Evolutionary conservation across 53 echinoderm and acorn worm species (phyloP).

Genomic region (Luidia sarsii): DNA sequence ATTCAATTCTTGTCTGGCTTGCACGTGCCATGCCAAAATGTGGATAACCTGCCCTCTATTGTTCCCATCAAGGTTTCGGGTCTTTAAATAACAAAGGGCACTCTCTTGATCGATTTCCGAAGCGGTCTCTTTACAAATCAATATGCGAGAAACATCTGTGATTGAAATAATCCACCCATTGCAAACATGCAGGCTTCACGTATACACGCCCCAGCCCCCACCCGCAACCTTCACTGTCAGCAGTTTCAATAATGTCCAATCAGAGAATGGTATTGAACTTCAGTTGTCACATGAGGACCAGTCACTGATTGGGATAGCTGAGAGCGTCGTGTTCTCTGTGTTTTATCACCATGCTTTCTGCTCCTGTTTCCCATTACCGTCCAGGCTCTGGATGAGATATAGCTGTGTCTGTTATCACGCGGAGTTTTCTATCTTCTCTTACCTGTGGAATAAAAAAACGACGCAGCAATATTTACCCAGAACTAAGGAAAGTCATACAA

Average conservation of each 20-base stretch:
- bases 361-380: conserved; percentile 6
- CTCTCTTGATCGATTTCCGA: conserved; percentile 16
- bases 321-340: background rate
- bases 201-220: no score
- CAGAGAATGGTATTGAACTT: background rate
- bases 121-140: conserved; percentile 48
- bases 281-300: background rate
- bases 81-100: background rate
- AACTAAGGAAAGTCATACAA: no score
- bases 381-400: no score
- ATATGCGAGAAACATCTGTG: conserved; percentile 26
- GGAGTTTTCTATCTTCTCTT: no score
- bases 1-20: no score
- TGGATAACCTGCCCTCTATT: no score
- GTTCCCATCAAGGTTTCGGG: conserved; percentile 4
- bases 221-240: conserved; percentile 32
- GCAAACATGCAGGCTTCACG: background rate
- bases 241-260: conserved; percentile 37
- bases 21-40: background rate
- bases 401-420: no score
- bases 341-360: conserved; percentile 22
- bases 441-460: conserved; percentile 27
- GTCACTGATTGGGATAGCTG: background rate
- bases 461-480: conserved; percentile 11
- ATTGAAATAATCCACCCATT: conserved; percentile 35